Conservation (phyloP, 2,113 vertebrate species). For the Tupaia chinensis region DNA sequence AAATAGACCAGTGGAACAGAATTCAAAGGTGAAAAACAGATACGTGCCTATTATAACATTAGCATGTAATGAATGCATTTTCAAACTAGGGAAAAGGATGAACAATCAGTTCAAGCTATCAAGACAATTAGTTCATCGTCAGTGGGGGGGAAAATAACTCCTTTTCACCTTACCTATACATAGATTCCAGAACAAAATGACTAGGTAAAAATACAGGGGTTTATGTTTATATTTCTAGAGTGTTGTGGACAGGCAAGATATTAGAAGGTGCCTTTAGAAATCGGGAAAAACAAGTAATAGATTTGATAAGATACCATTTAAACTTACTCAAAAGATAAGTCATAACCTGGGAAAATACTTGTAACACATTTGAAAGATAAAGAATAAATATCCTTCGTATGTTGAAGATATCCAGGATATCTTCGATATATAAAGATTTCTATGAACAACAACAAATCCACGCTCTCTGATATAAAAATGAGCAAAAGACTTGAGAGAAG, state of each 20-base stretch:
- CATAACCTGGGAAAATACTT: background rate
- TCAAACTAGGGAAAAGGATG: background rate
- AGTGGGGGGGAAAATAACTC: background rate
- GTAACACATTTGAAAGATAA: background rate
- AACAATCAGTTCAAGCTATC: background rate
- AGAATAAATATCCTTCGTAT: background rate
- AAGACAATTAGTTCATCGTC: background rate
- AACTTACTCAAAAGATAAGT: background rate
- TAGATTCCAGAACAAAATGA: slow-evolving; percentile 8
- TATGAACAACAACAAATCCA: slow-evolving; percentile 38
- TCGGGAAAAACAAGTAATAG: background rate
- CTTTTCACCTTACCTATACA: background rate
- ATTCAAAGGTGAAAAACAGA: background rate
- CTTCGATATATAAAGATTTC: background rate
- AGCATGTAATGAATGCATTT: background rate
- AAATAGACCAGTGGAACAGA: slow-evolving; percentile 28
- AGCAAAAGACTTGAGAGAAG: slow-evolving; percentile 21
- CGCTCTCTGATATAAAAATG: background rate
- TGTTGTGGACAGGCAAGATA: background rate
- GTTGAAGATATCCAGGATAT: slow-evolving; percentile 11
- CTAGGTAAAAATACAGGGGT: slow-evolving; percentile 7
- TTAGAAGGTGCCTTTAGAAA: background rate
- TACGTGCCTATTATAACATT: background rate
- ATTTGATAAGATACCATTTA: background rate
- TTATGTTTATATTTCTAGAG: background rate